Evolutionary conservation across 2,113 vertebrate species (phyloP).

Genomic region (Ploceus nigricollis): DNA sequence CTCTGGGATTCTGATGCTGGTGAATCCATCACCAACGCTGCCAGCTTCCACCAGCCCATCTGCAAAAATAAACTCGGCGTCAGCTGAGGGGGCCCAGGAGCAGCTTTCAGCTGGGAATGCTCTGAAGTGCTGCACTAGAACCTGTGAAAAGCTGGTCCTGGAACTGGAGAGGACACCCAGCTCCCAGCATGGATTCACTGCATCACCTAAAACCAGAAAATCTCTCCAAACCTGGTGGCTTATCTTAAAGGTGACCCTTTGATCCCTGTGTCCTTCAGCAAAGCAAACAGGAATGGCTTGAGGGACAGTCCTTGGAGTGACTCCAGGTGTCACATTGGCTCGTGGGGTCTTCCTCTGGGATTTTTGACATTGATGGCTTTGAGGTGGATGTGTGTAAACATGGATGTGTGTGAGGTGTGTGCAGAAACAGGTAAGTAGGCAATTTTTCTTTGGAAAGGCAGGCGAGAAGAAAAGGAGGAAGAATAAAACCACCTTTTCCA

Average conservation of each 20-base stretch:
- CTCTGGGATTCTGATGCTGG: conserved; percentile 16
- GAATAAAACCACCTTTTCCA: neutral
- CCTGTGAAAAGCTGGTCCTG: neutral
- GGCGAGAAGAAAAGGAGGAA: neutral
- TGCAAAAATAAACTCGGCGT: neutral
- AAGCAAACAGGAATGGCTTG: neutral
- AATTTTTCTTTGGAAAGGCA: neutral
- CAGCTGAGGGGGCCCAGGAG: neutral
- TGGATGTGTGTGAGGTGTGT: neutral
- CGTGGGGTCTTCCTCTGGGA: neutral
- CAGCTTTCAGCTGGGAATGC: neutral
- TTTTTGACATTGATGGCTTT: neutral
- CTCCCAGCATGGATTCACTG: neutral
- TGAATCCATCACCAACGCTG: neutral
- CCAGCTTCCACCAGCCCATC: conserved; percentile 56
- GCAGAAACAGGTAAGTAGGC: neutral
- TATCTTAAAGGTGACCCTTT: neutral
- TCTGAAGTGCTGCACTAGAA: neutral
- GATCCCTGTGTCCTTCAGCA: neutral
- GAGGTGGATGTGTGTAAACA: accelerated
- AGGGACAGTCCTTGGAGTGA: neutral
- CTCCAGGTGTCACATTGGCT: accelerated
- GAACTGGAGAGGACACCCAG: neutral
- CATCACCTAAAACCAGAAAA: neutral
- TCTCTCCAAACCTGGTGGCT: neutral